Conservation (phyloP, 2,113 vertebrate genomes). For the Chloropsis cyanopogon region DNA sequence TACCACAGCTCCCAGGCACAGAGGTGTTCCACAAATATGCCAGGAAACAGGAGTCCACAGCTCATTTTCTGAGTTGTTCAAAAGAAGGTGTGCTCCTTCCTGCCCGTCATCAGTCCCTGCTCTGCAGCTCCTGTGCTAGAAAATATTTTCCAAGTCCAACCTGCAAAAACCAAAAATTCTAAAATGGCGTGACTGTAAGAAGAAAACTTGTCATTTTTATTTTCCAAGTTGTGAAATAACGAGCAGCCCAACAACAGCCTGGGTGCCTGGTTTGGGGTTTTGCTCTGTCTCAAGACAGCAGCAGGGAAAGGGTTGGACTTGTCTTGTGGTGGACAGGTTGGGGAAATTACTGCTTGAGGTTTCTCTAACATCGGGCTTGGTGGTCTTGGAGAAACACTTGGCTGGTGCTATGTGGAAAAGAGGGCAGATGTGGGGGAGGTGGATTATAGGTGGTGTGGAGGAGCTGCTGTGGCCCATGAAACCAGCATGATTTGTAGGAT, state of each 20-base stretch:
- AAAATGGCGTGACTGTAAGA: neutral
- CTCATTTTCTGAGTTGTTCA: neutral
- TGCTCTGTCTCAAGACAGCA: neutral
- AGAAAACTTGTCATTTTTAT: neutral
- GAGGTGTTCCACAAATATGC: neutral
- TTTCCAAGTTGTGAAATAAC: neutral
- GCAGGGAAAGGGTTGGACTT: neutral
- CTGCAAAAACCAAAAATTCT: neutral
- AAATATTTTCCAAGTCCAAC: neutral
- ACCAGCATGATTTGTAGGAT: neutral
- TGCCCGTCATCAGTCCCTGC: neutral
- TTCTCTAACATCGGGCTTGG: neutral
- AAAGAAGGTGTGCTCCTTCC: neutral
- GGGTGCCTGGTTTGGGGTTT: neutral
- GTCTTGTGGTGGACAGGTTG: neutral
- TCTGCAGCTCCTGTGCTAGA: neutral
- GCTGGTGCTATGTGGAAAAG: neutral
- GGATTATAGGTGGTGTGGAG: neutral
- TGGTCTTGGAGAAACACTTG: neutral
- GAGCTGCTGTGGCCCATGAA: neutral
- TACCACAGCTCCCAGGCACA: neutral
- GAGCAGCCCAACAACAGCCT: neutral
- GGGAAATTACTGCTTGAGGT: neutral
- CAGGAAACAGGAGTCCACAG: neutral
- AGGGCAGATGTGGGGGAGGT: neutral